Evolutionary conservation across 2,113 vertebrate species (phyloP).

Genomic region (Hyaena hyaena): DNA sequence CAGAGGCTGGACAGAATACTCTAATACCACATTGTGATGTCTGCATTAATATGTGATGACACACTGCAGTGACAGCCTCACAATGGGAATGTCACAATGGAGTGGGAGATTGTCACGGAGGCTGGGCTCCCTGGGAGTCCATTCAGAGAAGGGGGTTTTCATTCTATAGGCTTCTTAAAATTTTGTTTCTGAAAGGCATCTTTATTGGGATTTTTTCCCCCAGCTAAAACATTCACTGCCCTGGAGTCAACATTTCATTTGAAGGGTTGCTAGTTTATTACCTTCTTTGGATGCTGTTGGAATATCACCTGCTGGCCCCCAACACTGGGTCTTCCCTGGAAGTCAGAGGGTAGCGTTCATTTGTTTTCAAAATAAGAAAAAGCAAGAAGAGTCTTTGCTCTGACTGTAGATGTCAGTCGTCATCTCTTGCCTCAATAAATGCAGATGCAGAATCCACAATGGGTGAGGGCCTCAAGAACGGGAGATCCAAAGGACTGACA

Average conservation of each 20-base stretch:
- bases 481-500: no score
- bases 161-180: not conserved
- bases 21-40: not conserved
- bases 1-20: not conserved
- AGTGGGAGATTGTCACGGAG: not conserved
- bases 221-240: fast-evolving
- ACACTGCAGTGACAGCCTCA: not conserved
- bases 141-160: not conserved
- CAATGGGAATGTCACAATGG: not conserved
- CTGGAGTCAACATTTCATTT: not conserved
- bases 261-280: not conserved
- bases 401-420: no score
- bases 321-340: not conserved
- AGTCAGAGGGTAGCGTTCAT: no score
- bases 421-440: fast-evolving
- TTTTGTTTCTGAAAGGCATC: not conserved
- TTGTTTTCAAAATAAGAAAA: not conserved
- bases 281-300: not conserved
- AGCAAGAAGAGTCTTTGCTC: not conserved
- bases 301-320: not conserved
- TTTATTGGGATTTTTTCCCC: not conserved
- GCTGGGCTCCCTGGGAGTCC: not conserved
- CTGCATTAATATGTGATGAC: not conserved
- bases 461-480: not conserved
- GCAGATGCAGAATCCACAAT: not conserved